Percentiles rank a stretch among this genome's conserved stretches.
These are phyloP conservation scores for Drosophila conformis DNA, from an alignment of 2,888 invertebrate species.

Conservation along the genomic window DNA sequence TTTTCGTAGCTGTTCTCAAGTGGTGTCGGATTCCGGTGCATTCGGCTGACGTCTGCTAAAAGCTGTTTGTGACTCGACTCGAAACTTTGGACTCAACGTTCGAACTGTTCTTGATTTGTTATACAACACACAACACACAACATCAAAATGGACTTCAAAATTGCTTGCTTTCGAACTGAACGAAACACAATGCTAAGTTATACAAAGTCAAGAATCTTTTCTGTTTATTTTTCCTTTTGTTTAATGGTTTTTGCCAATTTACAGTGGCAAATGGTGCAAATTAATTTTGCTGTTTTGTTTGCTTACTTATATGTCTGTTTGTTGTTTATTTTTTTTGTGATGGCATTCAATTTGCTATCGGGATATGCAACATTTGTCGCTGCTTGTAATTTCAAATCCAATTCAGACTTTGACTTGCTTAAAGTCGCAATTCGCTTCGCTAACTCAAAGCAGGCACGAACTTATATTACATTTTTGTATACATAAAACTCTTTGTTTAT, in stretches of 20 bases:
- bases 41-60: slow-evolving; percentile 25
- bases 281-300: slow-evolving; percentile 16
- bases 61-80: slow-evolving; percentile 9
- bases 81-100: slow-evolving; percentile 30
- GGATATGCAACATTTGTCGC: slow-evolving; percentile 26
- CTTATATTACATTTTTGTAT: not conserved
- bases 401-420: slow-evolving; percentile 31
- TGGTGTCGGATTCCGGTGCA: slow-evolving; percentile 21
- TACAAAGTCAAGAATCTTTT: not conserved
- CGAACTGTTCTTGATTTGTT: not conserved
- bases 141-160: not conserved
- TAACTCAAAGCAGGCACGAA: slow-evolving; percentile 3
- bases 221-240: slow-evolving; percentile 5
- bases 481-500: slow-evolving; percentile 56
- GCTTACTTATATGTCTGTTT: slow-evolving; percentile 21
- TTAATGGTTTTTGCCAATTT: not conserved
- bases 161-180: not conserved
- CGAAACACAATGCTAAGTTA: not conserved
- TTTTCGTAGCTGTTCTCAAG: slow-evolving; percentile 11
- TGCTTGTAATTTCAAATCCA: slow-evolving; percentile 6
- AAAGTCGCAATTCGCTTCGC: slow-evolving; percentile 22
- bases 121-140: not conserved
- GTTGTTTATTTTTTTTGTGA: not conserved
- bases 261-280: not conserved
- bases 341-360: not conserved